Evolutionary conservation across 2,113 vertebrate genomes (phyloP).

Genomic region (Colossoma macropomum): DNA sequence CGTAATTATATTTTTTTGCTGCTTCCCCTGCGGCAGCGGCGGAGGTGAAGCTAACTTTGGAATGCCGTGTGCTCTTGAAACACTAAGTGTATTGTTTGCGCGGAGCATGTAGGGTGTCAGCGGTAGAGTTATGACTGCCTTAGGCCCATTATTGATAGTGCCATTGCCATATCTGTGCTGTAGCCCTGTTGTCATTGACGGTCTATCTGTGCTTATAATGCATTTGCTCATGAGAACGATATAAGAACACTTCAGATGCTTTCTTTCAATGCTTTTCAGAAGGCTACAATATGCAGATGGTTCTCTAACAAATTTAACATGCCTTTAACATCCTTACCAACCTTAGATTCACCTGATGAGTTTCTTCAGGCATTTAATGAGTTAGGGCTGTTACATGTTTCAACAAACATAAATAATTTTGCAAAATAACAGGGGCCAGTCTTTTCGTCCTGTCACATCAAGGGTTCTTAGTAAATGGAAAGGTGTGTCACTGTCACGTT

Average conservation of each 20-base stretch:
- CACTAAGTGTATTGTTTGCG: neutral
- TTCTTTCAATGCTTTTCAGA: too few species aligned
- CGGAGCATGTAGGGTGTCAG: neutral
- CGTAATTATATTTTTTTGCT: conserved; percentile 54
- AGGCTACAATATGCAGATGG: too few species aligned
- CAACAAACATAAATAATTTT: too few species aligned
- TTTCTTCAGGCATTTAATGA: too few species aligned
- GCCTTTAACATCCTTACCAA: too few species aligned
- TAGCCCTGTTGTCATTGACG: neutral
- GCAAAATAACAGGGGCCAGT: too few species aligned
- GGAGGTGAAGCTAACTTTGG: conserved; percentile 52
- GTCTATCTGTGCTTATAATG: neutral
- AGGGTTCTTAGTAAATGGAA: too few species aligned
- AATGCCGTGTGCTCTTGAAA: neutral
- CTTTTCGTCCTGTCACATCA: too few species aligned
- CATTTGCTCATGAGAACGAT: neutral
- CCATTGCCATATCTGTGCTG: neutral
- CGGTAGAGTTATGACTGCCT: neutral
- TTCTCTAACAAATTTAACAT: too few species aligned
- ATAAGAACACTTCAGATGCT: neutral
- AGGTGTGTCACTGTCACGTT: too few species aligned
- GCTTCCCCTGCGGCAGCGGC: conserved; percentile 31
- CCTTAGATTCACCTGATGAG: too few species aligned
- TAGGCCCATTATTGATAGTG: neutral
- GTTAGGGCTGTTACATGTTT: too few species aligned